phyloP scores from a whole-genome alignment of 2,888 invertebrate genomes.

The Dimorphilus gyrociliatus region DNA sequence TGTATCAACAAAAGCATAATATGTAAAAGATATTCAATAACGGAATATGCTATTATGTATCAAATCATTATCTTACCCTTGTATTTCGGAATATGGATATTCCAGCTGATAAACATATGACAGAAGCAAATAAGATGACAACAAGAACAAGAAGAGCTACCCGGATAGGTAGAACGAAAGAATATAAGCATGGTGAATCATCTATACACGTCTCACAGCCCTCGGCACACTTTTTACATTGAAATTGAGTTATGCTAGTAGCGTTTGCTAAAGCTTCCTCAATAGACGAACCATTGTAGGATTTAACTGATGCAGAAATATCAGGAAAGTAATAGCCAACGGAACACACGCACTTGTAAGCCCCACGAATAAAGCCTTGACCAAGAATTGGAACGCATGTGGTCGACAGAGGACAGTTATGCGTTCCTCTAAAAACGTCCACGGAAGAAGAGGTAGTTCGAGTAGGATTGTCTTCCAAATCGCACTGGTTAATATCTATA shows the following conservation, averaged over 20 bases:
- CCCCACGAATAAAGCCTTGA: slow-evolving; percentile 22
- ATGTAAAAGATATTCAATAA: not conserved
- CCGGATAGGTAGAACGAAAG: slow-evolving; percentile 11
- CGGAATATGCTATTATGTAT: too few relatives aligned
- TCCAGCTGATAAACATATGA: slow-evolving; percentile 5
- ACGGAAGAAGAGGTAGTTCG: slow-evolving; percentile 44
- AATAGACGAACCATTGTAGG: slow-evolving; percentile 18
- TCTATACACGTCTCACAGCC: slow-evolving; percentile 28
- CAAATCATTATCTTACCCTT: slow-evolving; percentile 5
- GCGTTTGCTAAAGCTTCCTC: slow-evolving; percentile 12
- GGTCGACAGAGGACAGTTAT: slow-evolving; percentile 55
- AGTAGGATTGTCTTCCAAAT: slow-evolving; percentile 36
- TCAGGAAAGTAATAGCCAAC: slow-evolving; percentile 30
- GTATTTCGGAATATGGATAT: slow-evolving; percentile 5
- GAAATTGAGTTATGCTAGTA: slow-evolving; percentile 5
- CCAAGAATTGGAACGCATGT: slow-evolving; percentile 18
- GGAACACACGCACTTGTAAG: slow-evolving; percentile 22
- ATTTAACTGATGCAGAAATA: slow-evolving; percentile 7
- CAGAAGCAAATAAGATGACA: slow-evolving; percentile 8
- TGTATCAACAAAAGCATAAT: slow-evolving; percentile 1
- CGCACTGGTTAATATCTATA: slow-evolving; percentile 58
- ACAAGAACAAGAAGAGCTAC: slow-evolving; percentile 13
- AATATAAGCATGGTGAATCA: slow-evolving; percentile 21
- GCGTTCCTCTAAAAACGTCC: slow-evolving; percentile 65
- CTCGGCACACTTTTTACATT: slow-evolving; percentile 14